These are phyloP conservation scores for Haemorhous mexicanus DNA, from an alignment of 2,113 vertebrate species.

Conservation along the genomic window DNA sequence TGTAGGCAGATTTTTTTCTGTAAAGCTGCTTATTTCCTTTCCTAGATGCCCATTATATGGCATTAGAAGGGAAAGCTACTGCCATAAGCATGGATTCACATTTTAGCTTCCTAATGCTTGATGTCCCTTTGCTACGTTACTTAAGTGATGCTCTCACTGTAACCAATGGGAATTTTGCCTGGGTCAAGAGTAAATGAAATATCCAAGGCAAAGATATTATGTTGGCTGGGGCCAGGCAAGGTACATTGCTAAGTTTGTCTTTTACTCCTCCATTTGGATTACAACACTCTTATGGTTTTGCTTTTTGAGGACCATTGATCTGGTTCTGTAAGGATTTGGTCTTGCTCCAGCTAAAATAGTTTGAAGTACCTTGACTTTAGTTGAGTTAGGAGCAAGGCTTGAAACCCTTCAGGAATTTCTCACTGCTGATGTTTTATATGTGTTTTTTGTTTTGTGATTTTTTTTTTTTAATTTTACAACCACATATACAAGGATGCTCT, in stretches of 20 bases:
- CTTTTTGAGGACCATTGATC: conserved; percentile 1
- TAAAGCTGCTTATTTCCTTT: conserved; percentile 3
- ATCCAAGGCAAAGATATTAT: not conserved
- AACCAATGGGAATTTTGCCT: not conserved
- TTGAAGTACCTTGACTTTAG: not conserved
- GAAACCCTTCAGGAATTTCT: conserved; percentile 41
- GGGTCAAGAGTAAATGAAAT: not conserved
- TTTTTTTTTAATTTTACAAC: not conserved
- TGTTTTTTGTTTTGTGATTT: not conserved
- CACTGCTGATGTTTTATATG: conserved; percentile 13
- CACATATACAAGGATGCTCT: conserved; percentile 23
- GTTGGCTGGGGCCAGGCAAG: not conserved
- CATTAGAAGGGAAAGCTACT: conserved; percentile 1
- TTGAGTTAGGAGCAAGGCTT: conserved; percentile 8
- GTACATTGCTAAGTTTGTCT: not conserved
- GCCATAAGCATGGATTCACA: not conserved
- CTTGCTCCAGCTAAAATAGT: not conserved
- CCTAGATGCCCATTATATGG: conserved; percentile 6
- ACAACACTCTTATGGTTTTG: not conserved
- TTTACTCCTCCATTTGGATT: not conserved
- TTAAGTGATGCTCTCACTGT: not conserved
- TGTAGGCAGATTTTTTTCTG: not conserved
- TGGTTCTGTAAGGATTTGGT: conserved; percentile 5
- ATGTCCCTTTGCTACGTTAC: not conserved
- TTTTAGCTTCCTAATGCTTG: conserved; percentile 49